Evolutionary conservation across 2,888 invertebrate species (phyloP), one percentile per base, ranked within the genome.

Genomic region (Sabatieria punctata): DNA sequence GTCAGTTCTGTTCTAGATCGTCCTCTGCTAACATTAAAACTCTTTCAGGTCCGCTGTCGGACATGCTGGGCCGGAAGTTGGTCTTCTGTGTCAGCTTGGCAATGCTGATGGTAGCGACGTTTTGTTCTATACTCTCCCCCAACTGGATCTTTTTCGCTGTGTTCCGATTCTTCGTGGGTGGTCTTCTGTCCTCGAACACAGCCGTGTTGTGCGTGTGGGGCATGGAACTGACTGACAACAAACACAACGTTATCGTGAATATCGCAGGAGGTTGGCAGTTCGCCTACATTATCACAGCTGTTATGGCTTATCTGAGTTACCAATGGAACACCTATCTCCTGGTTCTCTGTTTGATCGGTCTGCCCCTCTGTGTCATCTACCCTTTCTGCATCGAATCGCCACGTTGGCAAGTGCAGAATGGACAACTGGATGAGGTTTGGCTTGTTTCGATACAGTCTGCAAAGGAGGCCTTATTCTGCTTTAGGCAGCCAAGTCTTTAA

Each of bases 381-480:
- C 19, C 18, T 23, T 25, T 8, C 8, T 40, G 33, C 26, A 13
- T 8, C 6, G 48, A 48, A 15, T 43, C 43, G 11, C 44, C 48
- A 2, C 39, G 48, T 8, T 48, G 48, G 48, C 24, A 45, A 11
- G 38, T 48, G 18, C 48, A 48, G 24, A n/a, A n/a, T n/a, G n/a
- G n/a, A n/a, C n/a, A n/a, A n/a, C n/a, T n/a, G n/a, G n/a, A n/a
- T n/a, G n/a, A n/a, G n/a, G n/a, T n/a, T n/a, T n/a, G n/a, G n/a
- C n/a, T n/a, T n/a, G n/a, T n/a, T n/a, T n/a, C n/a, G n/a, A n/a
- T n/a, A n/a, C n/a, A n/a, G n/a, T n/a, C n/a, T n/a, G n/a, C n/a
- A n/a, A n/a, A n/a, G n/a, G n/a, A n/a, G n/a, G n/a, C n/a, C n/a
- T n/a, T n/a, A n/a, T 33, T 33, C n/a, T 33, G 33, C 33, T 33